Base-by-base conservation (phyloP, 2,113 vertebrate genomes). In the Azemiops feae region DNA sequence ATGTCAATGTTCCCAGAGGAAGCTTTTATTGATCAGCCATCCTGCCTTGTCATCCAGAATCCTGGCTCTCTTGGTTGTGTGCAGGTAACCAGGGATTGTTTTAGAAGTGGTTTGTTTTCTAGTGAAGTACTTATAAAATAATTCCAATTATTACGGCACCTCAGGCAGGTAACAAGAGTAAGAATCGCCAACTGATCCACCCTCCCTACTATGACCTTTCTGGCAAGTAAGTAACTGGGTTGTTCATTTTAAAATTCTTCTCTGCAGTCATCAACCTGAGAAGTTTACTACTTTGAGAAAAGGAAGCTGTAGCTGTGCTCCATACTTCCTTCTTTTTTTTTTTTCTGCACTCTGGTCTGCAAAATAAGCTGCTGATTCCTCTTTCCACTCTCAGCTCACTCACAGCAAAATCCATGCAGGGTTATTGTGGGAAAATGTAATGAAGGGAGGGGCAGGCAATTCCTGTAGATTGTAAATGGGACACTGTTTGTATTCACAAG, bases 401-500 rank as follows among this genome's bases (percentile, higher is more conserved):
- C 50, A 93, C 3, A 50, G 39, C n/a, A 60, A 16, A 87, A 3
- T 87, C 92, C 92, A 93, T 43, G n/a, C 43, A 53, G 92, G 55
- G 16, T 90, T 90, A 53, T 52, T 87, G 1, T 14, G 1, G 57
- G 89, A 60, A 93, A 87, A 93, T 45, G 96, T 90, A 20, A 97
- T 87, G 89, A 99, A 99, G 0, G 98, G 97, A 30, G 99, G 98
- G 0, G 98, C 98, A 0, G 99, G 99, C 94, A 99, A 96, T 47
- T 94, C 2, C 23, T 86, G 89, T 53, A 85, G 7, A 85, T 98
- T 97, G 96, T 99, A 99, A 39, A 99, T 58, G 0, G 98, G 97
- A 64, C 99, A 99, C 55, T 96, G 96, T 95, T 98, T 98, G 81
- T 98, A 98, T 11, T 97, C 96, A 45, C 99, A 99, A 6, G 99